Evolutionary conservation across 2,888 invertebrate genomes (phyloP).

Genomic region (Xanthia togata): DNA sequence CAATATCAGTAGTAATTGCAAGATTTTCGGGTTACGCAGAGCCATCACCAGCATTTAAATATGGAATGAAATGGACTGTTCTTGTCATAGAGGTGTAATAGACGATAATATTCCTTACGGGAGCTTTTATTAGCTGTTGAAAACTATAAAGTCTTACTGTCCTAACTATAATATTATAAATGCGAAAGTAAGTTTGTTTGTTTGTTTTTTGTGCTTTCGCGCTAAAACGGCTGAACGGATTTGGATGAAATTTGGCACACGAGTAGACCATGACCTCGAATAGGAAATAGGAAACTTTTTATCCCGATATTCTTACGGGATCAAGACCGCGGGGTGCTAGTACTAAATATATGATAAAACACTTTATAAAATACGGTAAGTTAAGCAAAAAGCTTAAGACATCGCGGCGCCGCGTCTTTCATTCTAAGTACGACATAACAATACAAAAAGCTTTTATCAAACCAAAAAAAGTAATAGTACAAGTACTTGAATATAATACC

Average conservation of each 20-base stretch:
- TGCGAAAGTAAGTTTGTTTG: too few species aligned
- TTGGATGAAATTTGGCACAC: too few species aligned
- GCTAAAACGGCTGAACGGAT: too few species aligned
- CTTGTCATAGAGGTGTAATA: background rate
- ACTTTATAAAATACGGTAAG: background rate
- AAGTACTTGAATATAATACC: slow-evolving; percentile 21
- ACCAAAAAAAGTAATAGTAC: slow-evolving; percentile 17
- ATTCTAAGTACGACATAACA: background rate
- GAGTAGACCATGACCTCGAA: too few species aligned
- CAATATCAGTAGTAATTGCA: background rate
- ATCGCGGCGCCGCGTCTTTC: background rate
- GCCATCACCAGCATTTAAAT: background rate
- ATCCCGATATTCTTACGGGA: too few species aligned
- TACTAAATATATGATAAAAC: background rate
- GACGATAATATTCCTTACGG: background rate
- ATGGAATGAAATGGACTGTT: background rate
- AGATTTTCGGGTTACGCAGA: background rate
- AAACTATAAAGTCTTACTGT: background rate
- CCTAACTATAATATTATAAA: too few species aligned
- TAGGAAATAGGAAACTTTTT: too few species aligned
- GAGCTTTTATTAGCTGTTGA: background rate
- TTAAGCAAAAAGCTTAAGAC: slow-evolving; percentile 14
- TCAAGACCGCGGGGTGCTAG: too few species aligned
- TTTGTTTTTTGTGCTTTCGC: too few species aligned
- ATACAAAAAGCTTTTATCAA: slow-evolving; percentile 9